Evolutionary conservation across 1,140 invertebrate species (phyloP), one percentile per base, ranked within the genome.

Genomic region (Drosophila obscura): DNA sequence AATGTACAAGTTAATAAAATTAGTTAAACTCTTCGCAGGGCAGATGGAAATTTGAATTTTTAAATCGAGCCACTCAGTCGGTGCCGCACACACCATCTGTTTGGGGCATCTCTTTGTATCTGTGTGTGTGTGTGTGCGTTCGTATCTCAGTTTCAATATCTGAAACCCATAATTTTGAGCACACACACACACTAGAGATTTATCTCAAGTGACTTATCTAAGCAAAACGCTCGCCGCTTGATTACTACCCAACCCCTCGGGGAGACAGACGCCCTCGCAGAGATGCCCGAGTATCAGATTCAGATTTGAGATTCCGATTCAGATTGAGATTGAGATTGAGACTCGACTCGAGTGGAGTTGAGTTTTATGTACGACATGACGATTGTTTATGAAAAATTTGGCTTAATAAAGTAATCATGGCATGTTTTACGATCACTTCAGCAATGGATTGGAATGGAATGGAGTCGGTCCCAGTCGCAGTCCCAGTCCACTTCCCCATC

Each of bases 331-430:
- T 11, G 35, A 35, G 35, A 35, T 35, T 35, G 31, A 35, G 31
- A 35, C n/a, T 22, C 26, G 60, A 63, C 55, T 68, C 58, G 45
- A 62, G 53, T 81, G 81, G 60, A 63, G 45, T 68, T 57, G 45
- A 62, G 57, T 81, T 85, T 85, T 85, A 87, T 81, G 78, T 78
- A 75, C 78, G 82, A 82, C 81, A 76, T 79, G 83, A 63, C 78
- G 82, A 83, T 82, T 87, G 83, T 87, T 87, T 87, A 87, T 87
- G 83, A 87, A 87, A 87, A 76, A 88, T 83, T 81, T 85, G 67
- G 64, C 67, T 85, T 90, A 90, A 90, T 90, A 90, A 90, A 90
- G 85, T 79, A 90, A 90, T 85, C 85, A 90, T 85, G 77, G 85
- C 56, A 69, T 82, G 81, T 85, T 90, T 89, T 89, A 89, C 73